Conservation (phyloP, 2,113 vertebrate species). For the Polypterus bichir region DNA sequence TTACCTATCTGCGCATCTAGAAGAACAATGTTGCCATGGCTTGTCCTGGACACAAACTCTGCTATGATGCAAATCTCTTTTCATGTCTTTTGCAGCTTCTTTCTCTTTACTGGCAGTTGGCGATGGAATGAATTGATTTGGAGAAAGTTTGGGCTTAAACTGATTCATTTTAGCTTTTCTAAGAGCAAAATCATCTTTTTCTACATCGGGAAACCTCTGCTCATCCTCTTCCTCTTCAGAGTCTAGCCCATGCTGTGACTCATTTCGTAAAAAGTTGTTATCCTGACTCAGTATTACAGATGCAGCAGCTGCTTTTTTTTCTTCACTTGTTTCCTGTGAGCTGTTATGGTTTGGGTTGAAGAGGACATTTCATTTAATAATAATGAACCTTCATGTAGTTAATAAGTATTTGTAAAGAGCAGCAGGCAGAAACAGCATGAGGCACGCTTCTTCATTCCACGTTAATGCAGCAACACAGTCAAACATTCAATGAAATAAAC, state of each 20-base stretch:
- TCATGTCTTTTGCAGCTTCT: constrained; percentile 52
- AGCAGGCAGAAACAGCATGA: no score
- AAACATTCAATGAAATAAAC: no score
- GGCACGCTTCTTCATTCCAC: no score
- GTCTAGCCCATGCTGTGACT: constrained; percentile 51
- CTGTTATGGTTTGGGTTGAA: constrained; percentile 36
- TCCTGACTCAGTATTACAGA: constrained; percentile 72
- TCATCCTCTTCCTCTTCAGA: constrained; percentile 47
- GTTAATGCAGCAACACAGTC: no score
- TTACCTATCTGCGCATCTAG: constrained; percentile 44
- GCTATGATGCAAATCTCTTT: constrained; percentile 43
- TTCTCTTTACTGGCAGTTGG: constrained; percentile 53
- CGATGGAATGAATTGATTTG: constrained; percentile 58
- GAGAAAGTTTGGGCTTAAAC: constrained; percentile 41
- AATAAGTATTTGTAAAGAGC: no score
- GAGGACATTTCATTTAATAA: background rate
- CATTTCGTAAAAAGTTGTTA: constrained; percentile 58
- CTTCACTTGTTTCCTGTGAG: constrained; percentile 37
- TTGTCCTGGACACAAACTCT: no score
- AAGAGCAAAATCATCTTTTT: constrained; percentile 79
- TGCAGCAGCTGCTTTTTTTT: constrained; percentile 32
- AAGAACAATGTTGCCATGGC: background rate
- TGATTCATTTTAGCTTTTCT: constrained; percentile 61
- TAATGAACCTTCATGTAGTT: no score
- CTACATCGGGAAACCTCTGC: constrained; percentile 67